Evolutionary conservation across 1,140 invertebrate species (phyloP).

Genomic region (Dendrolimus kikuchii): DNA sequence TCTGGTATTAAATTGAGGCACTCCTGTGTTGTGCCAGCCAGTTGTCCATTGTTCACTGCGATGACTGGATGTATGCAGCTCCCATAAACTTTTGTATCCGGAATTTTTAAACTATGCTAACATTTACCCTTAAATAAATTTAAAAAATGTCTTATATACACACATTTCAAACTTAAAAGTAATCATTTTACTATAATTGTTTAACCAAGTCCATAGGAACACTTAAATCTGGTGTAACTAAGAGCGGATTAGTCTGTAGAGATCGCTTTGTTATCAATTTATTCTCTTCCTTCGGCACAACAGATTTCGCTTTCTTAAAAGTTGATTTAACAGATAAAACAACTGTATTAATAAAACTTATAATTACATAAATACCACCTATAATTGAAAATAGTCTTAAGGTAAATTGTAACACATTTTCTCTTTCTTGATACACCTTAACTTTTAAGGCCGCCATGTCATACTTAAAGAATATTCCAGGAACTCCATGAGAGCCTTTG

Average conservation of each 20-base stretch:
- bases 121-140: too few relatives aligned
- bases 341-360: slow-evolving; percentile 72
- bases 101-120: too few relatives aligned
- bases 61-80: too few relatives aligned
- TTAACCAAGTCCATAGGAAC: slow-evolving; percentile 47
- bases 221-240: slow-evolving; percentile 39
- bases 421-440: slow-evolving; percentile 86
- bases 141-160: too few relatives aligned
- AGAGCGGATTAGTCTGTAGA: slow-evolving; percentile 33
- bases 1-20: too few relatives aligned
- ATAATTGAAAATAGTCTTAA: slow-evolving; percentile 91
- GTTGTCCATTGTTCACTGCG: too few relatives aligned
- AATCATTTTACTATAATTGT: slow-evolving; percentile 36
- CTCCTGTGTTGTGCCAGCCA: too few relatives aligned
- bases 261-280: slow-evolving; percentile 13
- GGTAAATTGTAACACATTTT: slow-evolving; percentile 85
- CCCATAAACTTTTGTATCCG: too few relatives aligned
- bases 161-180: slow-evolving; percentile 15
- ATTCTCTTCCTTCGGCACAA: slow-evolving; percentile 16
- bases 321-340: slow-evolving; percentile 35
- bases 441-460: slow-evolving; percentile 93
- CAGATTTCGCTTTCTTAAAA: slow-evolving; percentile 22
- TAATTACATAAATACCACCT: slow-evolving; percentile 92
- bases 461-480: slow-evolving; percentile 97
- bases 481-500: slow-evolving; percentile 90